Evolutionary conservation across 2,888 invertebrate genomes (phyloP).

Genomic region (Nephrocerus scutellatus): DNA sequence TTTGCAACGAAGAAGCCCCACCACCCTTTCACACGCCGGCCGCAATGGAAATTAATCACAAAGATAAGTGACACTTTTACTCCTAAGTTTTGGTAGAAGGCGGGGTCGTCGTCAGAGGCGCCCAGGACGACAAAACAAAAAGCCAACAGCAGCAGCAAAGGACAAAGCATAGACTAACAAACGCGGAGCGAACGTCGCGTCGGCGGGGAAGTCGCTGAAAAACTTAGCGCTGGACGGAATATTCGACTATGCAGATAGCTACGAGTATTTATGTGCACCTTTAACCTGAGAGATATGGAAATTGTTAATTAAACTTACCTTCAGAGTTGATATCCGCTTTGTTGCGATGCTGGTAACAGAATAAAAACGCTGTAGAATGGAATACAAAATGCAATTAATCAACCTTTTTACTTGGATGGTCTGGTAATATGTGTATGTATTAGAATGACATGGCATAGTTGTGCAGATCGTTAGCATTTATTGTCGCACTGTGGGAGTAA

Average conservation of each 20-base stretch:
- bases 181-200: no score
- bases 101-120: conserved; percentile 2
- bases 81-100: not conserved
- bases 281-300: conserved; percentile 29
- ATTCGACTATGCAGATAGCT: no score
- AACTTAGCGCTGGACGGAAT: no score
- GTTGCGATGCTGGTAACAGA: conserved; percentile 35
- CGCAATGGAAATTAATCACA: conserved; percentile 27
- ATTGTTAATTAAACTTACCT: conserved; percentile 46
- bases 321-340: conserved; percentile 40
- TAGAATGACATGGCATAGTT: no score
- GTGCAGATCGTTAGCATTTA: conserved; percentile 11
- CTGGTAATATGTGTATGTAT: not conserved
- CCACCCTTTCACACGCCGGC: conserved; percentile 14
- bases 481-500: not conserved
- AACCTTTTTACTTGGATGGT: conserved; percentile 25
- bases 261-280: no score
- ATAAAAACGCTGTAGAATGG: conserved; percentile 37
- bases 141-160: conserved; percentile 4
- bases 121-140: no score
- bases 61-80: conserved; percentile 23
- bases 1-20: conserved; percentile 14
- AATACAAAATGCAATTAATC: conserved; percentile 37
- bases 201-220: no score
- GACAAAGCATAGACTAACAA: conserved; percentile 4